Evolutionary conservation across 1,140 invertebrate species (phyloP), one percentile per base, ranked within the genome.

Genomic region (Zeugodacus cucurbitae): DNA sequence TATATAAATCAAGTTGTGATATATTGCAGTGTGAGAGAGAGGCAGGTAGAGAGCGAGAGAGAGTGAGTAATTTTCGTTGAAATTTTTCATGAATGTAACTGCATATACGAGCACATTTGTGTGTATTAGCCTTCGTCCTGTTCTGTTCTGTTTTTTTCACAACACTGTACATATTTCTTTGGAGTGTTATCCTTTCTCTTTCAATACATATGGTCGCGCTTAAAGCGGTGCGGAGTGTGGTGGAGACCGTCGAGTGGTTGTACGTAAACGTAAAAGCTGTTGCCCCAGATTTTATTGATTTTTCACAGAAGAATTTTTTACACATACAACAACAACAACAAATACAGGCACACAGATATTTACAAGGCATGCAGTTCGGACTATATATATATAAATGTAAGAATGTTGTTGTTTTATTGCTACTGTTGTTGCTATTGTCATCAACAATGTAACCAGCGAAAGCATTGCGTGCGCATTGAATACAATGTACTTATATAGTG

Each of bases 221-320:
- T 44, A 3, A 48, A 48, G 74, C n/a, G n/a, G n/a, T n/a, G n/a
- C n/a, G n/a, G n/a, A n/a, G n/a, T 48, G 74, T 26, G 8, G 22
- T 82, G 54, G 37, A n/a, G 58, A 1, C 2, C 1, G 48, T 82
- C 22, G 74, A 82, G 74, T 82, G 74, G 41, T 82, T 82, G 74
- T 82, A 82, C 74, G 87, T 62, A 58, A 87, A 87, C 44, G 86
- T 59, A 44, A 87, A 87, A 64, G 87, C 87, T 87, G 44, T 70
- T 87, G 87, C 58, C 87, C 87, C 87, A 87, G 87, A 87, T 87
- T 87, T 87, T 87, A 87, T 87, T 87, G 87, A 87, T 87, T 87
- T 87, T 87, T 70, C 59, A 70, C 41, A 87, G 2, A 54, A 7
- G 48, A 22, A n/a, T 6, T 48, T 48, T 54, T n/a, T 11, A 26